These are phyloP conservation scores for Branchinecta sandiegonensis DNA, from an alignment of 2,888 invertebrate genomes.

Conservation along the genomic window DNA sequence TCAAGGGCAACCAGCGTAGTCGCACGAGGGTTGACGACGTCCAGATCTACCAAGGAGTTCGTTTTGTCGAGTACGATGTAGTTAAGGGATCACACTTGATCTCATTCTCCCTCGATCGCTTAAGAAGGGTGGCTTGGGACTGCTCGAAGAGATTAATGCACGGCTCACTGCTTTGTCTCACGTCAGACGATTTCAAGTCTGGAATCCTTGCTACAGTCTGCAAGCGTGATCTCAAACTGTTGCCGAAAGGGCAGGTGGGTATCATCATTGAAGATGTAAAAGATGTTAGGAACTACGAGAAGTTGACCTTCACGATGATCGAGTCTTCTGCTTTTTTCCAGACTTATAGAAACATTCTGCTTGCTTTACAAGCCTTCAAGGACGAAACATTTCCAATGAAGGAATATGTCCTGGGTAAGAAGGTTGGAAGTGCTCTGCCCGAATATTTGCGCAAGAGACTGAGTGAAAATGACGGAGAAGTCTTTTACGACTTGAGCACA, in stretches of 20 bases:
- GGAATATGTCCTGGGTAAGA: conserved; percentile 47
- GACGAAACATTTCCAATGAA: conserved; percentile 48
- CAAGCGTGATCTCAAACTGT: conserved; percentile 40
- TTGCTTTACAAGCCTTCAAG: conserved; percentile 47
- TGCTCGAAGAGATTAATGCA: conserved; percentile 47
- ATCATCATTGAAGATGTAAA: conserved; percentile 28
- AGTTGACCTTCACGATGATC: conserved; percentile 46
- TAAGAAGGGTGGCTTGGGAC: conserved; percentile 36
- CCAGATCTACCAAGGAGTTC: conserved; percentile 27
- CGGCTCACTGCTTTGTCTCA: conserved; percentile 58
- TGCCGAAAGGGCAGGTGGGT: conserved; percentile 43
- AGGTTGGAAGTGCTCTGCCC: conserved; percentile 33
- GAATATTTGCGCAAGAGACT: conserved; percentile 32
- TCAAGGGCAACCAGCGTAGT: conserved; percentile 9
- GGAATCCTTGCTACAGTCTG: conserved; percentile 53
- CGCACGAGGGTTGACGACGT: conserved; percentile 21
- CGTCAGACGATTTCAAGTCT: conserved; percentile 50
- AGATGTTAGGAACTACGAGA: conserved; percentile 25
- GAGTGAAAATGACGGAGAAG: neutral
- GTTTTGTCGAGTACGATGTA: conserved; percentile 24
- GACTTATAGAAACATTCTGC: conserved; percentile 58
- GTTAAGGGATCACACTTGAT: conserved; percentile 26
- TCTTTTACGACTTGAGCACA: neutral
- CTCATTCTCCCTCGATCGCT: conserved; percentile 31
- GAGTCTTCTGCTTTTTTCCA: conserved; percentile 68